Percentiles rank a stretch among this genome's conserved stretches.
phyloP scores from a whole-genome alignment of 2,888 invertebrate genomes.

The Campaea margaritaria region DNA sequence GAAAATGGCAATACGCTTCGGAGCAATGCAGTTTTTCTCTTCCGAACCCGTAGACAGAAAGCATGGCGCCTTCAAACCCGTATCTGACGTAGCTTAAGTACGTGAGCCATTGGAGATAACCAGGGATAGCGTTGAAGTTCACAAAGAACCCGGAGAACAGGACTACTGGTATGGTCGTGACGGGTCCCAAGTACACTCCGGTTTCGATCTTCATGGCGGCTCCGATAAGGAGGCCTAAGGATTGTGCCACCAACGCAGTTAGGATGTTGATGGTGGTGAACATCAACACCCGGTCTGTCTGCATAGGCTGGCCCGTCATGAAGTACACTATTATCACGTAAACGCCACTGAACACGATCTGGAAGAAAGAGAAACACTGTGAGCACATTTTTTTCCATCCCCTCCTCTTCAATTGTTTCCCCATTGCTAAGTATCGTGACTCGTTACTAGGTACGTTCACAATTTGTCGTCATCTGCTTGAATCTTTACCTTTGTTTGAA shows the following conservation, averaged over 20 bases:
- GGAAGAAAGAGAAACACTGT: conserved; percentile 55
- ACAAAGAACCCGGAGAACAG: conserved; percentile 98
- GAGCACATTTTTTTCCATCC: too few relatives aligned
- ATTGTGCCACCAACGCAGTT: conserved; percentile 96
- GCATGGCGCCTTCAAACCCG: conserved; percentile 96
- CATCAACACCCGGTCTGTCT: conserved; percentile 92
- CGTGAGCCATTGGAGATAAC: conserved; percentile 94
- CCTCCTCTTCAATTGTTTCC: too few relatives aligned
- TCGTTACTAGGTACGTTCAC: too few relatives aligned
- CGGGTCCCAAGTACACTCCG: conserved; percentile 92
- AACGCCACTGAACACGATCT: conserved; percentile 94
- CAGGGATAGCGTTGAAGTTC: conserved; percentile 95
- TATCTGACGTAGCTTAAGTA: conserved; percentile 95
- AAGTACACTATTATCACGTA: conserved; percentile 97
- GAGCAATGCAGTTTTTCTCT: conserved; percentile 93
- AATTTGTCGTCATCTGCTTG: too few relatives aligned
- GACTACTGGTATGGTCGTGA: conserved; percentile 95
- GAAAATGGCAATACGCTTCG: conserved; percentile 93
- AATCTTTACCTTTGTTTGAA: too few relatives aligned
- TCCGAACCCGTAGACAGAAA: conserved; percentile 95
- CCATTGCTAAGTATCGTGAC: too few relatives aligned
- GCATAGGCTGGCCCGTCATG: conserved; percentile 97
- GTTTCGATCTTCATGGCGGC: conserved; percentile 95
- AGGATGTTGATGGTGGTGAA: conserved; percentile 90
- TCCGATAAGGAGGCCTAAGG: conserved; percentile 95